Base-by-base conservation (phyloP, 1,140 invertebrate genomes). In the Andricus grossulariae region DNA sequence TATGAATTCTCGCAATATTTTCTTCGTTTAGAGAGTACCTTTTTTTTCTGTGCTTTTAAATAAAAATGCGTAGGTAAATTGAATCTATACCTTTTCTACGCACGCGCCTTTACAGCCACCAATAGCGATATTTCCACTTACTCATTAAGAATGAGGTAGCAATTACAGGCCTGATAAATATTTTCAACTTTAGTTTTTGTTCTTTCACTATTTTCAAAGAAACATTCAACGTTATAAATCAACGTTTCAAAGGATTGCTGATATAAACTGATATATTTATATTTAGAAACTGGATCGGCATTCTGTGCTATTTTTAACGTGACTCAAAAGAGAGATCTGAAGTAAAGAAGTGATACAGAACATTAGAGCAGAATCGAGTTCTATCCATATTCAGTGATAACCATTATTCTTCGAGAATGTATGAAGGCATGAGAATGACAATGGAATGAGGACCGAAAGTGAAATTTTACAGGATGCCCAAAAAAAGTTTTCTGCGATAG, bases 261-360 rank as follows among this genome's bases (percentile, higher is more conserved):
- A 66, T 66, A n/a, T 45, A 66, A 39, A n/a, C 57, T 66, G 21
- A 15, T 32, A 66, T 66, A 66, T 66, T 66, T 66, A 66, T 66
- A 66, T 66, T 66, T 66, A 66, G 25, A 66, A 66, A 66, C 25
- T 66, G 25, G 57, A 66, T 66, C 57, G 32, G 57, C 57, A 66
- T 66, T 66, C 60, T 39, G 45, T 39, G 60, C 60, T 16, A 39
- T 21, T 66, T 66, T 66, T 66, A 15, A 39, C 32, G 57, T 25
- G n/a, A 32, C 39, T 25, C 57, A 32, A 32, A 66, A 32, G 5
- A 3, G 39, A 66, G 25, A 3, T 32, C 25, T 32, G 5, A 25
- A 1, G 25, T 32, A 32, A 32, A 0, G 5, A 32, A 32, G 25
- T 32, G 25, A 32, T 32, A 32, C 25, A 32, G 25, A 25, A 66